These are phyloP conservation scores for Telmatochromis sp. DNA, from an alignment of 2,113 vertebrate genomes.

Conservation along the genomic window DNA sequence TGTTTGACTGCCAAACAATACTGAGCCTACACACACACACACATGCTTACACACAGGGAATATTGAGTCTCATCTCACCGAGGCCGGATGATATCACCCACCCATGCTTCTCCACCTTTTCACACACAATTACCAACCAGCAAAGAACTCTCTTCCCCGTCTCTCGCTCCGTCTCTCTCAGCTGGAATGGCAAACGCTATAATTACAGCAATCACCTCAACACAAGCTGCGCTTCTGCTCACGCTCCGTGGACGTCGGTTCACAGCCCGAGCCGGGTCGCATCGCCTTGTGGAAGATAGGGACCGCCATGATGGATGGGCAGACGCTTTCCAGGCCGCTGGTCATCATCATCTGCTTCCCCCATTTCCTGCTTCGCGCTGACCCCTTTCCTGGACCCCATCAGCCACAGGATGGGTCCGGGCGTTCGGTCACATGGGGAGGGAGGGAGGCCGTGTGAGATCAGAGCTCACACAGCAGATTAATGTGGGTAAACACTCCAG, in stretches of 20 bases:
- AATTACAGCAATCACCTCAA: slow-evolving; percentile 46
- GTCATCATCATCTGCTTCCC: slow-evolving; percentile 48
- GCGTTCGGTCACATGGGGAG: slow-evolving; percentile 11
- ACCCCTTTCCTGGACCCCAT: slow-evolving; percentile 53
- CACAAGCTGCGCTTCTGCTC: background rate
- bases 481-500: slow-evolving; percentile 54
- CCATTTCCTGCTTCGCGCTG: slow-evolving; percentile 52
- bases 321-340: slow-evolving; percentile 49
- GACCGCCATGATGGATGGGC: slow-evolving; percentile 55
- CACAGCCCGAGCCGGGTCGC: background rate
- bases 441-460: background rate
- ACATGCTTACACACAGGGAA: slow-evolving; percentile 10
- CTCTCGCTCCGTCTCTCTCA: background rate
- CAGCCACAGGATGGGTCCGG: slow-evolving; percentile 37
- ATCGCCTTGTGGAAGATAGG: slow-evolving; percentile 6
- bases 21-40: slow-evolving; percentile 12
- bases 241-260: slow-evolving; percentile 30
- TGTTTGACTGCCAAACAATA: slow-evolving; percentile 60
- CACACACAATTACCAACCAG: slow-evolving; percentile 33
- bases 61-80: slow-evolving; percentile 46
- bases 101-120: slow-evolving; percentile 42
- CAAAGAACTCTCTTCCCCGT: background rate
- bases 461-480: slow-evolving; percentile 41
- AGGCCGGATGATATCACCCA: slow-evolving; percentile 26
- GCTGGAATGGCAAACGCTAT: slow-evolving; percentile 16